Percentiles rank a stretch among this genome's conserved stretches.
These are phyloP conservation scores for Hemicordylus capensis DNA, from an alignment of 2,113 vertebrate species.

Conservation along the genomic window DNA sequence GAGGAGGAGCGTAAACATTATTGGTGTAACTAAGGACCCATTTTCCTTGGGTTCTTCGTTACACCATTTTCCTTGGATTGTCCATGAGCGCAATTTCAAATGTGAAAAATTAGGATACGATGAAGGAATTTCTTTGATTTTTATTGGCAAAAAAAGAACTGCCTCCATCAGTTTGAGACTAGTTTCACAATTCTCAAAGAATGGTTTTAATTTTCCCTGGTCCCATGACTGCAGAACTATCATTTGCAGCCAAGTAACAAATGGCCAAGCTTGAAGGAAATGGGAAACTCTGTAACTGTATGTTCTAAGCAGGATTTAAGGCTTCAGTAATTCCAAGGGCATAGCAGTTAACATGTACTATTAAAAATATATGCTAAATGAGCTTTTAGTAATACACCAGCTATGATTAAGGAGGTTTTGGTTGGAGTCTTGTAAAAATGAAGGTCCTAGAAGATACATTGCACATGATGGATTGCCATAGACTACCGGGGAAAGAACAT, in stretches of 20 bases:
- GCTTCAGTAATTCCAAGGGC: background rate
- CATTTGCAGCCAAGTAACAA: background rate
- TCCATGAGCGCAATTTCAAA: background rate
- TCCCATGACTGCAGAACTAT: background rate
- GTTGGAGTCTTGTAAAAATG: slow-evolving; percentile 4
- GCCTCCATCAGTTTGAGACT: background rate
- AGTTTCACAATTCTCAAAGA: background rate
- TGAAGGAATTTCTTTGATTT: background rate
- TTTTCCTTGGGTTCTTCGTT: too few relatives aligned
- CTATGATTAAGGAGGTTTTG: slow-evolving; percentile 6
- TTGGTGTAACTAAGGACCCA: background rate
- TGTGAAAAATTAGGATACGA: background rate
- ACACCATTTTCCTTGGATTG: background rate
- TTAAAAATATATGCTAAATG: background rate
- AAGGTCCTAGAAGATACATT: slow-evolving; percentile 1
- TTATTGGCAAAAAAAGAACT: background rate
- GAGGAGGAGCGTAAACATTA: background rate
- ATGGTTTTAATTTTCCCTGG: background rate
- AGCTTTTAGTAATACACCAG: background rate
- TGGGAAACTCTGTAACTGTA: background rate
- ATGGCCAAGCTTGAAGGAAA: background rate
- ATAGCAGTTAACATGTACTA: slow-evolving; percentile 44
- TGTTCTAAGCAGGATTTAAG: background rate
- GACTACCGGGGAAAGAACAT: background rate
- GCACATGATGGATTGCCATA: background rate